phyloP scores from a whole-genome alignment of 2,797 vertebrate genomes.

The Falco naumanni region DNA sequence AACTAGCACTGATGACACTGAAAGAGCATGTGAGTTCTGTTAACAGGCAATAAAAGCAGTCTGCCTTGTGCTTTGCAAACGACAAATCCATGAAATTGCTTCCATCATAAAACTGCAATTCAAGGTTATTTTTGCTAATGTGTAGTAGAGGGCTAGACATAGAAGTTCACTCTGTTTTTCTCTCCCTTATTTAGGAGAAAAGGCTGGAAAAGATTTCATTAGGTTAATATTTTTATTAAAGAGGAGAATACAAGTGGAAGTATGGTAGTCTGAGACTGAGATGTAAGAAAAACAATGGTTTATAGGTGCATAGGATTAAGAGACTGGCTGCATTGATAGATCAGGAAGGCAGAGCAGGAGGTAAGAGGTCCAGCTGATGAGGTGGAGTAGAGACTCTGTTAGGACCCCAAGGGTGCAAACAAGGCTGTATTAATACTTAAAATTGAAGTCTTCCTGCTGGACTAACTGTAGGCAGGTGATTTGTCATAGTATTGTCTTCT shows the following conservation, averaged over 20 bases:
- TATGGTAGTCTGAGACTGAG: not conserved
- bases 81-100: not conserved
- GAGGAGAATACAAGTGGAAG: not conserved
- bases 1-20: not conserved
- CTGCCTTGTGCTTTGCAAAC: not conserved
- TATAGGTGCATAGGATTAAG: fast-evolving
- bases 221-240: not conserved
- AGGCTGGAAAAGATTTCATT: not conserved
- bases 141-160: not conserved
- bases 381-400: not conserved
- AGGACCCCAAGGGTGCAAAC: not conserved
- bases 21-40: not conserved
- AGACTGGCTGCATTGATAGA: not conserved
- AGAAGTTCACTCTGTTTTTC: not conserved
- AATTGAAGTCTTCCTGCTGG: not conserved
- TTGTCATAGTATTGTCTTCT: not conserved
- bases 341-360: not conserved
- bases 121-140: not conserved
- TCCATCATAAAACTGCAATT: not conserved
- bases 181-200: not conserved
- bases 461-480: not conserved
- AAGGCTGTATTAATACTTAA: not conserved
- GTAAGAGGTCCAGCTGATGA: not conserved
- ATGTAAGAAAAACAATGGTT: not conserved
- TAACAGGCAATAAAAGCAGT: not conserved